Conservation (phyloP, 2,113 vertebrate genomes). For the Candoia aspera region DNA sequence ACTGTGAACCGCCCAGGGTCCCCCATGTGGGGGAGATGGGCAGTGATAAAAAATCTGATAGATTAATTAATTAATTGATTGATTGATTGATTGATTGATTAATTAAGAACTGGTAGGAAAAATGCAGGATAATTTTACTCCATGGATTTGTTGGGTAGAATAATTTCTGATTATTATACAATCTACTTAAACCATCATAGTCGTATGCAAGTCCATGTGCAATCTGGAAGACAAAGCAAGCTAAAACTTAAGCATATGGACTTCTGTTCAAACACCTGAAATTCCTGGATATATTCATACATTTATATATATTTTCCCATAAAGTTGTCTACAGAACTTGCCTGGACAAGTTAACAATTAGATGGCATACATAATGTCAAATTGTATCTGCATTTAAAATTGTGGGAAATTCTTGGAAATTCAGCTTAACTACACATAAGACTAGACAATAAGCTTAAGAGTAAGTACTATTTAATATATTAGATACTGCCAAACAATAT, state of each 20-base stretch:
- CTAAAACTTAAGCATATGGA: background rate
- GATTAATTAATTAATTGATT: too few species aligned
- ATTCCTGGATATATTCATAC: background rate
- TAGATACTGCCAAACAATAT: background rate
- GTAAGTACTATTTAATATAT: background rate
- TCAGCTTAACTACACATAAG: background rate
- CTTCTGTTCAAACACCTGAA: background rate
- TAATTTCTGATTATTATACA: background rate
- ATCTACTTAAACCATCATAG: background rate
- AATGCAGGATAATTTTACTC: background rate
- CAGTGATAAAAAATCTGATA: too few species aligned
- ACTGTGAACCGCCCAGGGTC: too few species aligned
- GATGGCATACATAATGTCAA: background rate
- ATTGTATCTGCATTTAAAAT: background rate
- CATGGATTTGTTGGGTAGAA: background rate
- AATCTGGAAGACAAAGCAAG: background rate
- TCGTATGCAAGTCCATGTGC: background rate
- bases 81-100: too few species aligned
- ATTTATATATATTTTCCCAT: background rate
- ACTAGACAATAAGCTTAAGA: background rate
- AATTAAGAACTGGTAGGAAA: background rate
- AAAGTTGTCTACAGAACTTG: too few species aligned
- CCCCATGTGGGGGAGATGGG: too few species aligned
- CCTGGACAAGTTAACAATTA: background rate
- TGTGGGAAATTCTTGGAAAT: background rate